Evolutionary conservation across 2,113 vertebrate species (phyloP), one percentile per base, ranked within the genome.

Genomic region (Gila orcuttii): DNA sequence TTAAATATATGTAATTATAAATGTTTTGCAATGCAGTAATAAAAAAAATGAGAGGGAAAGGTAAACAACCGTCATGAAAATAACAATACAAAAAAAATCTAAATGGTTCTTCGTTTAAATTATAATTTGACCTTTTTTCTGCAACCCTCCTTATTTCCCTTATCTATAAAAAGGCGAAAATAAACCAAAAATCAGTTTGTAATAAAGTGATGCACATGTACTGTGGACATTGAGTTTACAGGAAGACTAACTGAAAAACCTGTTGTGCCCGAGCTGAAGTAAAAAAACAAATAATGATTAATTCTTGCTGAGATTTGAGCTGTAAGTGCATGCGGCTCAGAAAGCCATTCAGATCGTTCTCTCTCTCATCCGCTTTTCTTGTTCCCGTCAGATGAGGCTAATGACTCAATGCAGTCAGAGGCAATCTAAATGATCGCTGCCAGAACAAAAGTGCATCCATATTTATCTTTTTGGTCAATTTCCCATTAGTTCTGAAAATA

Each of bases 221-320:
- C 45, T 76, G n/a, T 25, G 39, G 5, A 74, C 31, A 25, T 45
- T 25, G n/a, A n/a, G 9, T 55, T 57, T 33, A 78, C 5, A 21
- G 15, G 39, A 47, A 81, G 55, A 3, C 52, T 57, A 19, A 55
- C 19, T 23, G 19, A 57, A 15, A 59, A 39, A 47, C 19, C 33
- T n/a, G 55, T 19, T 33, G 79, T 47, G 6, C 90, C 28, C 23
- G 82, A 86, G 85, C 89, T 89, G 90, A 93, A 82, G 78, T 87
- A 86, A 92, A 91, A 85, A 79, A 86, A 75, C 87, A 82, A 90
- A 91, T 83, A 94, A 92, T 93, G 92, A 94, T 92, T 93, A 85
- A 92, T 92, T 87, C 82, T 91, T 89, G 69, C 91, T 71, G 86
- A 82, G 62, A 13, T 59, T 15, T 21, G 50, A 52, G 60, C 6